phyloP scores from a whole-genome alignment of 2,797 vertebrate genomes.

The Acomys russatus region DNA sequence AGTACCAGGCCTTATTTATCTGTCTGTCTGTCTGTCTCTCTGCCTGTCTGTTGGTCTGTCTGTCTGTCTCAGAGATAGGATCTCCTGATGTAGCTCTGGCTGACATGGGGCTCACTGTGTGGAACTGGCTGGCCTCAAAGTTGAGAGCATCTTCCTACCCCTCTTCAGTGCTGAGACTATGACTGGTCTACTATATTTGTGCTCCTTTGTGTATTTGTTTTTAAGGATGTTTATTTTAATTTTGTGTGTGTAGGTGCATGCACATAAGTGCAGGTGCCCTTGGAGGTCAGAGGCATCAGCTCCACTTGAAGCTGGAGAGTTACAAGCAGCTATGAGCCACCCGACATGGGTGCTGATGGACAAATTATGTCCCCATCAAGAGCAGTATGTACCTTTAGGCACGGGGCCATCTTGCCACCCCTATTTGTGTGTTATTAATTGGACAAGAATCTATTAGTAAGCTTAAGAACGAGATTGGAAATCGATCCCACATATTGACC shows the following conservation, averaged over 20 bases:
- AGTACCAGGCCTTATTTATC: conserved; percentile 43
- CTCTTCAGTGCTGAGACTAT: not conserved
- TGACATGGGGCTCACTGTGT: not conserved
- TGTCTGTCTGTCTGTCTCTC: not conserved
- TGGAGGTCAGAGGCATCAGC: not conserved
- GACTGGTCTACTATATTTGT: not conserved
- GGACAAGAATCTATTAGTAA: not conserved
- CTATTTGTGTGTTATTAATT: not conserved
- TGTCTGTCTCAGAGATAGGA: not conserved
- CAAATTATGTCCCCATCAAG: not conserved
- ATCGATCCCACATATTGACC: fast-evolving
- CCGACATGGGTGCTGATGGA: not conserved
- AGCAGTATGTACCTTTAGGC: not conserved
- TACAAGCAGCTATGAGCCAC: not conserved
- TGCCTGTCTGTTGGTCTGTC: too few species aligned
- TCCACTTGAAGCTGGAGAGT: not conserved
- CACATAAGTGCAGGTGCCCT: not conserved
- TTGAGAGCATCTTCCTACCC: not conserved
- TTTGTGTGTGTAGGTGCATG: not conserved
- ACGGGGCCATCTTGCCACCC: not conserved
- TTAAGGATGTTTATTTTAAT: not conserved
- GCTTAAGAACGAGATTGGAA: not conserved
- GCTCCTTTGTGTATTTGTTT: not conserved
- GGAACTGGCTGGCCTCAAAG: not conserved
- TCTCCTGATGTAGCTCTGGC: not conserved